Percentiles rank a stretch among this genome's conserved stretches.
These are phyloP conservation scores for Halictus ligatus DNA, from an alignment of 2,888 invertebrate genomes.

Conservation along the genomic window DNA sequence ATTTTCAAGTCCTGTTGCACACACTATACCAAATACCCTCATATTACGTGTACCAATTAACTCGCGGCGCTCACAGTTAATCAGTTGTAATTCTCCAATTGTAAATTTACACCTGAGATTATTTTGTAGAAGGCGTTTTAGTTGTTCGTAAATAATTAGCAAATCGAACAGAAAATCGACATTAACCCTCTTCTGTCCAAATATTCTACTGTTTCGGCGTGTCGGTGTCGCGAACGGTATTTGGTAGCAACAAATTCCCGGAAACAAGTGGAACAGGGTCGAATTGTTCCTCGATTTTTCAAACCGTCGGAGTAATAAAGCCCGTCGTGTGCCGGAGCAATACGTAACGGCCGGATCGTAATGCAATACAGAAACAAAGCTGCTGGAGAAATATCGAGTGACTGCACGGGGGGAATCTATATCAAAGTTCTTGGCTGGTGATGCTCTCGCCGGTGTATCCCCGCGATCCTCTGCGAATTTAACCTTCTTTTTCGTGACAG, in stretches of 20 bases:
- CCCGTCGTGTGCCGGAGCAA: conserved; percentile 63
- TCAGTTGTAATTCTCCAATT: too few species aligned
- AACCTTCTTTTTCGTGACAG: conserved; percentile 31
- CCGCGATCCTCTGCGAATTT: conserved; percentile 28
- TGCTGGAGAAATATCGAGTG: conserved; percentile 78
- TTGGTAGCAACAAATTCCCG: background rate
- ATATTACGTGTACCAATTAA: too few species aligned
- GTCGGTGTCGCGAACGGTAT: background rate
- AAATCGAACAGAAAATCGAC: too few species aligned
- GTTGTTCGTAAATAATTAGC: too few species aligned
- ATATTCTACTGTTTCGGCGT: background rate
- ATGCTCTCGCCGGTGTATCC: conserved; percentile 43
- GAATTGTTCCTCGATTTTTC: conserved; percentile 52
- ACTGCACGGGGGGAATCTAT: conserved; percentile 73
- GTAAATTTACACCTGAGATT: too few species aligned
- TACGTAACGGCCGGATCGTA: conserved; percentile 68
- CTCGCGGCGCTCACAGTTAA: too few species aligned
- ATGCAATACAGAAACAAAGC: conserved; percentile 79
- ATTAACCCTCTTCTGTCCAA: background rate
- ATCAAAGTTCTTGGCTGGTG: conserved; percentile 72
- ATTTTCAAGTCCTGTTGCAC: too few species aligned
- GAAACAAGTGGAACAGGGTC: conserved; percentile 26
- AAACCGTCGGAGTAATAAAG: conserved; percentile 62
- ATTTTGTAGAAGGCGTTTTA: too few species aligned
- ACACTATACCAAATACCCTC: too few species aligned